Percentiles rank a stretch among this genome's conserved stretches.
Conservation (phyloP, 1,140 invertebrate species). For the Diprion similis region DNA sequence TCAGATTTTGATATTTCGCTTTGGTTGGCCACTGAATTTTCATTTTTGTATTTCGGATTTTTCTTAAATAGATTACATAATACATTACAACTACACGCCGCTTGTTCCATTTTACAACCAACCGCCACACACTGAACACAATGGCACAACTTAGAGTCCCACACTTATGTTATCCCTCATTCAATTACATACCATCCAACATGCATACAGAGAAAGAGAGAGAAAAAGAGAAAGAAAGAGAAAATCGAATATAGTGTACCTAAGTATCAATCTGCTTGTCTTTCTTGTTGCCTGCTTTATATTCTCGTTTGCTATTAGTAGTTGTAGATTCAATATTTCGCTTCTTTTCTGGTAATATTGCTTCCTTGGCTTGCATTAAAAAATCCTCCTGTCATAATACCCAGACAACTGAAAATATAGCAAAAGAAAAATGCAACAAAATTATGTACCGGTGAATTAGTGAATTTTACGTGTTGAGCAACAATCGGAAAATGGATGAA, state of each 20-base stretch:
- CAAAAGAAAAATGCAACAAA: background rate
- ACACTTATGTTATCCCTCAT: slow-evolving; percentile 20
- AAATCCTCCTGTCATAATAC: background rate
- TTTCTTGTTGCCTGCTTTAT: too few relatives aligned
- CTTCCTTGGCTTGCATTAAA: too few relatives aligned
- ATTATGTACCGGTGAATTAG: background rate
- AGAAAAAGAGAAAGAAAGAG: slow-evolving; percentile 19
- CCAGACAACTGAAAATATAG: background rate
- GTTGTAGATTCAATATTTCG: too few relatives aligned
- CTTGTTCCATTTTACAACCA: background rate
- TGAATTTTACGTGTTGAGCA: background rate
- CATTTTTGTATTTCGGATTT: slow-evolving; percentile 2
- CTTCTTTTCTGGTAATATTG: too few relatives aligned
- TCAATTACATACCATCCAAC: slow-evolving; percentile 27
- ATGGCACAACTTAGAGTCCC: slow-evolving; percentile 38
- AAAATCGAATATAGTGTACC: slow-evolving; percentile 24
- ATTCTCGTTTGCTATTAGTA: too few relatives aligned
- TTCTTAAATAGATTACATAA: background rate
- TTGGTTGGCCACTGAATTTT: background rate
- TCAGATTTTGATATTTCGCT: background rate
- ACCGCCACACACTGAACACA: slow-evolving; percentile 53
- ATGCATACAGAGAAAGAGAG: slow-evolving; percentile 29
- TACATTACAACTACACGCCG: background rate
- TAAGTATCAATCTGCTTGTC: background rate
- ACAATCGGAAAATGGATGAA: background rate